A percentile compares a stretch with the other conserved stretches of the same genome.
phyloP scores from a whole-genome alignment of 2,888 invertebrate species.

The Agrochola macilenta region DNA sequence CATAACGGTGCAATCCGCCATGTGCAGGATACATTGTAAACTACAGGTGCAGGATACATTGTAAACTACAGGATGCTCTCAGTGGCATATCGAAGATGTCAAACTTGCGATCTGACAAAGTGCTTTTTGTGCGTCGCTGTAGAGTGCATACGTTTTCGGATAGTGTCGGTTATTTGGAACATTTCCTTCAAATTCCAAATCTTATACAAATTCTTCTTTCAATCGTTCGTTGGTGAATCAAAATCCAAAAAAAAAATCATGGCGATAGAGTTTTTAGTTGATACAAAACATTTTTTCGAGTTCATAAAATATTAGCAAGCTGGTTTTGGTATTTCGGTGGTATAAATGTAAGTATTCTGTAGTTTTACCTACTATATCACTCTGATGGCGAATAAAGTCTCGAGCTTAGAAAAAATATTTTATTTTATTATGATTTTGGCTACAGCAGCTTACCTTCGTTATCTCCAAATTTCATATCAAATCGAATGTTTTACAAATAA shows the following conservation, averaged over 20 bases:
- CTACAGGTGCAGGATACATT: conserved; percentile 24
- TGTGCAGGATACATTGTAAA: conserved; percentile 13
- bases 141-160: conserved; percentile 25
- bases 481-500: neutral
- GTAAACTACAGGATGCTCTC: conserved; percentile 18
- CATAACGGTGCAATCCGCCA: neutral
- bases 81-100: conserved; percentile 55
- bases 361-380: neutral
- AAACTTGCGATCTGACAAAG: conserved; percentile 56
- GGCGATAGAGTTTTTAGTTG: neutral
- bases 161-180: too few species aligned
- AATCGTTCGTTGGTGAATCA: neutral
- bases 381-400: neutral
- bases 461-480: neutral
- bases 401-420: too few species aligned
- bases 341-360: too few species aligned
- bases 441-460: neutral
- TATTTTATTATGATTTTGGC: too few species aligned
- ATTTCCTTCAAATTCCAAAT: too few species aligned
- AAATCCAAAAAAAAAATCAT: neutral
- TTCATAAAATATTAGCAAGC: neutral
- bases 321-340: neutral
- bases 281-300: neutral
- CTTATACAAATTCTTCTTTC: neutral
- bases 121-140: conserved; percentile 45